Base-by-base conservation (phyloP, 2,888 invertebrate genomes). In the Bugula neritina region DNA sequence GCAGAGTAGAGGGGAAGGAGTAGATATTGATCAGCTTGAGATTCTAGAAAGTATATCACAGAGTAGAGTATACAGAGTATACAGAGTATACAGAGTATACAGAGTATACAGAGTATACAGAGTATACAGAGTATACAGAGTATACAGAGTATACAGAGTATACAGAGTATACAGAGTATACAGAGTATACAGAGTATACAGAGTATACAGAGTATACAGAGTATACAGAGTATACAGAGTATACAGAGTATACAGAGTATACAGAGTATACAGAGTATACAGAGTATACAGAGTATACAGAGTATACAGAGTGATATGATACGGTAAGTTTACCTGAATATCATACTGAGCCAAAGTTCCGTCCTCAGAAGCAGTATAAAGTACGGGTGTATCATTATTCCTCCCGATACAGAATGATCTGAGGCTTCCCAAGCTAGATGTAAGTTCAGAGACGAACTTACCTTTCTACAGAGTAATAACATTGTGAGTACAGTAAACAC, bases 401-500 rank as follows among this genome's bases (percentile, higher is more conserved):
- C 43, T 5, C 10, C 43, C 43, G 43, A 43, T 17, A 43, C 5
- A 10, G 5, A 43, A 10, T 5, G 43, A 43, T 10, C 43, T 5
- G 43, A 43, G 5, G 17, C 17, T 43, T 17, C 43, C 43, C 43
- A 43, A 10, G 43, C 43, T 17, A 43, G 43, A 43, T 17, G 43
- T 43, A 5, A 43, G 43, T 17, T 43, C 63, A 31, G 21, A 25
- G 2, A 63, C 3, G 5, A 29, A 13, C 10, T 10, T 5, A 25
- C 25, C 63, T 63, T 63, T 63, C 63, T 63, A n/a, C 27, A 63
- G 10, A 17, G 43, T n/a, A n/a, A n/a, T n/a, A n/a, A n/a, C n/a
- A n/a, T n/a, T n/a, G n/a, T n/a, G n/a, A n/a, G n/a, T n/a, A n/a
- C n/a, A n/a, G n/a, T n/a, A n/a, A n/a, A n/a, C n/a, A n/a, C n/a